Evolutionary conservation across 2,888 invertebrate genomes (phyloP), one percentile per base, ranked within the genome.

Genomic region (Siphonodentalium dalli): DNA sequence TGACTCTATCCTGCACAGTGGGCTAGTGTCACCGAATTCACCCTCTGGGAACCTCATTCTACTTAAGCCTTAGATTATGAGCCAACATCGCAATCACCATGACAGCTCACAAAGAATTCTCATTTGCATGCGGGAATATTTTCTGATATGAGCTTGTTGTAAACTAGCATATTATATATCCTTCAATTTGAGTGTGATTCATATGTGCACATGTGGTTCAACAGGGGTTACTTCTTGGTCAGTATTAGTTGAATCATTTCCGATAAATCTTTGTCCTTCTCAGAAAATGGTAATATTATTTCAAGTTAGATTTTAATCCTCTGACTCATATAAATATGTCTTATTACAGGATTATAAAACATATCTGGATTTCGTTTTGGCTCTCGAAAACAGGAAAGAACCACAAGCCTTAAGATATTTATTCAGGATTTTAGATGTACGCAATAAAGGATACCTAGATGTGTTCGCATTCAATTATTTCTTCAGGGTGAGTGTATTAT

Each of bases 381-480:
- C 96, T 0, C 83, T 96, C 62, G 95, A 96, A 82, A 94, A 96
- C 83, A 86, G 93, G 20, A 87, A 89, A 59, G 95, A 96, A 78
- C 92, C 94, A 0, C 93, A 94, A 67, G 90, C 95, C 0, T 83
- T 96, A 23, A 91, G 93, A 28, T 97, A 93, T 78, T 84, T 98
- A 45, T 97, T 97, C 83, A 85, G 91, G 28, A 91, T 97, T 58
- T 84, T 97, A 9, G 97, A 97, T 82, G 89, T 96, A 51, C 89
- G 93, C 77, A 88, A 89, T 45, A 87, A 88, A 69, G 93, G 94
- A 2, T 93, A 91, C 76, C 83, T 98, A 47, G 93, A 94, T 71
- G 89, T 90, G 0, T 94, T 95, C 80, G 90, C 92, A 0, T 84
- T 98, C 11, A 92, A 94, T 74, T 97, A 90, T 78, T 97, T 96